Percentiles rank a stretch among this genome's conserved stretches.
phyloP scores from a whole-genome alignment of 1,140 invertebrate genomes.

The Chironomus striatipennis region DNA sequence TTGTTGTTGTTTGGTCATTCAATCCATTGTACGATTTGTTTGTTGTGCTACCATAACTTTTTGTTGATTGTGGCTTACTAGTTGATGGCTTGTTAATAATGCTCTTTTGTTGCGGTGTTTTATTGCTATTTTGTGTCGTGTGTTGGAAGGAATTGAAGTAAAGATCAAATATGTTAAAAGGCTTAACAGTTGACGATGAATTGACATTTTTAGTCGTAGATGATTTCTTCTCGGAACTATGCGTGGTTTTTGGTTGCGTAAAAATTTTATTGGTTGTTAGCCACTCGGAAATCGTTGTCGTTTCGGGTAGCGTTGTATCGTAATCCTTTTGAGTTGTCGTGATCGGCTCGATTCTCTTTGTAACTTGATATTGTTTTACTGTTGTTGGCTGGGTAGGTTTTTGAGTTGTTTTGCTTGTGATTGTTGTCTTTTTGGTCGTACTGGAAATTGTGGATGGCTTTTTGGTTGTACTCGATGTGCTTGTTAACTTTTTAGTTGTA shows the following conservation, averaged over 20 bases:
- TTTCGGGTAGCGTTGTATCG: background rate
- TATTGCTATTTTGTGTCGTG: background rate
- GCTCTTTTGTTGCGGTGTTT: slow-evolving; percentile 3
- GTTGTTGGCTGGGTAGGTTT: background rate
- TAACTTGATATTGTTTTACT: background rate
- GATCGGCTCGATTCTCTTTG: background rate
- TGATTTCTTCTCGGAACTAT: background rate
- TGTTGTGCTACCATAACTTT: background rate
- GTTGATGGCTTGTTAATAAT: background rate
- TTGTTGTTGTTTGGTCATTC: background rate
- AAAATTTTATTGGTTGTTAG: background rate
- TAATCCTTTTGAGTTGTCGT: background rate
- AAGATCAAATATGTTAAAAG: background rate
- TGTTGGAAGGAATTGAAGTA: background rate
- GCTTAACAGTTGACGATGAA: background rate
- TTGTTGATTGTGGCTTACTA: background rate
- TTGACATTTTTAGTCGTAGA: background rate
- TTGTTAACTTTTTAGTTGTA: background rate
- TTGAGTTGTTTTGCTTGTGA: background rate
- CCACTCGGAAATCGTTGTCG: background rate
- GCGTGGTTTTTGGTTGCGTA: background rate
- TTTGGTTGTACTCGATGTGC: background rate
- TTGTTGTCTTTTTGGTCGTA: background rate
- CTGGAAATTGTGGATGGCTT: background rate
- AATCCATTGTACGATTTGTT: background rate